Conservation (phyloP, 2,888 invertebrate species). For the Pachliopta kotzebuea region DNA sequence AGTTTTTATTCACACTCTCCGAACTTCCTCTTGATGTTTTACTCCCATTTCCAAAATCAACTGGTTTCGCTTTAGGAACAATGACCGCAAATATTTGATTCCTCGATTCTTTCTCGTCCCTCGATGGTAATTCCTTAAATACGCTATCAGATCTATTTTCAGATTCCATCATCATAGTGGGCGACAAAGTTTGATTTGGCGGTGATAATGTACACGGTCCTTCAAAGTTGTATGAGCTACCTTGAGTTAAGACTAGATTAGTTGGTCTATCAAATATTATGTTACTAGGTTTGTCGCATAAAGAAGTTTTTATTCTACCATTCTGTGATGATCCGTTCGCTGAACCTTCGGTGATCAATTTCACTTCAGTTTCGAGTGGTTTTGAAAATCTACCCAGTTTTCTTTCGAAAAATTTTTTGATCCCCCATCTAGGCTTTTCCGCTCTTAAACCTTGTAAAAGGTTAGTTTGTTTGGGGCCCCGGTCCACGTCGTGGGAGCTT, state of each 20-base stretch:
- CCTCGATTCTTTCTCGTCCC: constrained; percentile 47
- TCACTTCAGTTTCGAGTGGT: constrained; percentile 78
- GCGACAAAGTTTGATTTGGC: constrained; percentile 70
- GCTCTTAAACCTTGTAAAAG: constrained; percentile 58
- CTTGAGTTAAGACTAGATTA: constrained; percentile 55
- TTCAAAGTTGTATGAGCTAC: constrained; percentile 56
- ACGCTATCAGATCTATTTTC: constrained; percentile 64
- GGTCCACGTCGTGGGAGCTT: constrained; percentile 57
- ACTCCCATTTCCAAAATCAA: constrained; percentile 46
- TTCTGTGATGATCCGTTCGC: constrained; percentile 39
- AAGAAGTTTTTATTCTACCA: constrained; percentile 50
- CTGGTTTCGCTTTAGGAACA: constrained; percentile 65
- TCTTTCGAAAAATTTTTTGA: constrained; percentile 66
- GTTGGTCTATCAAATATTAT: constrained; percentile 54
- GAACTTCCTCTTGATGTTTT: constrained; percentile 52
- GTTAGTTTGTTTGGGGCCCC: constrained; percentile 70
- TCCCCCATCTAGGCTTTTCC: constrained; percentile 67
- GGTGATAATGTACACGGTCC: constrained; percentile 69
- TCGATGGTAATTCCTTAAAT: constrained; percentile 64
- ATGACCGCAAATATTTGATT: constrained; percentile 74
- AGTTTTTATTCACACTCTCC: constrained; percentile 59
- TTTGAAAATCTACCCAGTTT: constrained; percentile 52
- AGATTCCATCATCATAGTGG: constrained; percentile 67
- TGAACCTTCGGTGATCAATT: constrained; percentile 61
- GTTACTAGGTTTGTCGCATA: constrained; percentile 61